Conservation (phyloP, 1,140 invertebrate species). For the Anoplolepis gracilipes region DNA sequence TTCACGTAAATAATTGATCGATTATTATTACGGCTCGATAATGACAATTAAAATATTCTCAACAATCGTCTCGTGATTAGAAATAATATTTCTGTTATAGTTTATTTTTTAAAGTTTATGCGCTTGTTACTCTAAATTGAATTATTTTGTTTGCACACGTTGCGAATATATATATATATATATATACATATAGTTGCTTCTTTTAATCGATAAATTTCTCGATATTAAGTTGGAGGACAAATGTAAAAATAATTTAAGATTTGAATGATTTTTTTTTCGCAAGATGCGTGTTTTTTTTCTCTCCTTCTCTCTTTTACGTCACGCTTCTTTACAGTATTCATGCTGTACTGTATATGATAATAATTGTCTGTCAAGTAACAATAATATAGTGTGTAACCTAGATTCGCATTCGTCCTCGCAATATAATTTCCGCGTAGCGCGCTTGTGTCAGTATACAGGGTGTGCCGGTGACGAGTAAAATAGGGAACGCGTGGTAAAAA, state of each 20-base stretch:
- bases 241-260: background rate
- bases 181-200: background rate
- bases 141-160: background rate
- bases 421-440: conserved; percentile 55
- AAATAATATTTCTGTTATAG: background rate
- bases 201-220: conserved; percentile 10
- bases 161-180: background rate
- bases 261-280: background rate
- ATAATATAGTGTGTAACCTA: conserved; percentile 47
- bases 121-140: background rate
- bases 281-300: too few species aligned
- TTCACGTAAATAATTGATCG: conserved; percentile 14
- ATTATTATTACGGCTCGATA: background rate
- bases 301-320: background rate
- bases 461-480: background rate
- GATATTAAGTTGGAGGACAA: background rate
- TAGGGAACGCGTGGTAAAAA: background rate
- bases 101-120: background rate
- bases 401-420: conserved; percentile 54
- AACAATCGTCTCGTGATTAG: background rate
- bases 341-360: background rate
- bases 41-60: background rate
- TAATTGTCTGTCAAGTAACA: conserved; percentile 44
- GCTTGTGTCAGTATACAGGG: conserved; percentile 14
- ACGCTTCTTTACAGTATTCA: background rate